These are phyloP conservation scores for Thaleichthys pacificus DNA, from an alignment of 2,797 vertebrate species.

Conservation along the genomic window DNA sequence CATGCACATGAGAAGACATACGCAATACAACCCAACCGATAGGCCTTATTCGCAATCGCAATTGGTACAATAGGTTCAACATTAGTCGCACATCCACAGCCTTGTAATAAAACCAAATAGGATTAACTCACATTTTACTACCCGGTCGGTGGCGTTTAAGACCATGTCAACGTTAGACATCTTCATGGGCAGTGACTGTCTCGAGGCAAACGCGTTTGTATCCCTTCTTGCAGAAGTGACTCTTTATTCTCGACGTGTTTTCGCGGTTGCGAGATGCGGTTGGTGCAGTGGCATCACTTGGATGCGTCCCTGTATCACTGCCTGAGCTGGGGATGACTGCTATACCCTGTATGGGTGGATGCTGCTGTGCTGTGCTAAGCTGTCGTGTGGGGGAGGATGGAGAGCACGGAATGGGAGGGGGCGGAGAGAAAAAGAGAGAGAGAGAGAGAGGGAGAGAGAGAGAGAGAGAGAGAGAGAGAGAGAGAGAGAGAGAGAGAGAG, in stretches of 20 bases:
- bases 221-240: slow-evolving; percentile 47
- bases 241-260: slow-evolving; percentile 59
- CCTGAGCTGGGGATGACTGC: slow-evolving; percentile 67
- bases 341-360: slow-evolving; percentile 63
- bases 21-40: slow-evolving; percentile 4
- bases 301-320: slow-evolving; percentile 71
- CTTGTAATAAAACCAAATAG: slow-evolving; percentile 19
- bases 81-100: neutral
- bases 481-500: slow-evolving; percentile 16
- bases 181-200: slow-evolving; percentile 79
- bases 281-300: slow-evolving; percentile 79
- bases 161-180: slow-evolving; percentile 86
- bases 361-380: slow-evolving; percentile 67
- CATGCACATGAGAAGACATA: neutral
- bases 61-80: neutral
- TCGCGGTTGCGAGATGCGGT: slow-evolving; percentile 63
- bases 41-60: neutral
- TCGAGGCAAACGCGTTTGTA: slow-evolving; percentile 60
- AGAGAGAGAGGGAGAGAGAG: no score
- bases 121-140: slow-evolving; percentile 82
- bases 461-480: no score
- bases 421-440: slow-evolving; percentile 9
- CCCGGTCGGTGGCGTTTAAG: slow-evolving; percentile 78
- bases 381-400: slow-evolving; percentile 69
- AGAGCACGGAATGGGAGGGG: slow-evolving; percentile 55